Base-by-base conservation (phyloP, 2,888 invertebrate genomes). In the Volucella inflata region DNA sequence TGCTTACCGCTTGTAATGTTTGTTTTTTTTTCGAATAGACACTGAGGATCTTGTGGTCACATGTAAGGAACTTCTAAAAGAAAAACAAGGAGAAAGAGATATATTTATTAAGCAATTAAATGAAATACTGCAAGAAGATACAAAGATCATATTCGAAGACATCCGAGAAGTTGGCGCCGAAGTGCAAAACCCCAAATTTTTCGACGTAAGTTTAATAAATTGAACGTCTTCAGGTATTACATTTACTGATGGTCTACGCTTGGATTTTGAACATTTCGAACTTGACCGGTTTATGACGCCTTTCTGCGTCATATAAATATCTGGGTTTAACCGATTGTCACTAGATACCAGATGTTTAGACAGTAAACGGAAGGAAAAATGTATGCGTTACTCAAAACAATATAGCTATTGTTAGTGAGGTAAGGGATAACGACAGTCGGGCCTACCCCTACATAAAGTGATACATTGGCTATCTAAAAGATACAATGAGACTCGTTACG, bases 121-220 rank as follows among this genome's bases (percentile, higher is more conserved):
- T 80, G 94, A 94, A 57, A 95, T 95, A 87, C 94, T 98, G 87
- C 96, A 96, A 87, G 96, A 95, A 87, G 97, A 98, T 89, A 96
- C 97, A 50, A 94, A 94, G 89, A 93, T 93, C 0, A 93, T 98
- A 12, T 95, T 95, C 89, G 93, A 94, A 48, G 95, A 96, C 87
- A 95, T 97, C 84, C 95, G 95, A 74, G 94, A 93, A 64, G 94
- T 97, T 62, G 94, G 95, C 88, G 94, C 95, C 17, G 95, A 96
- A 91, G 95, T 95, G 48, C 93, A 94, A 30, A 88, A 90, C n/a
- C 88, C 89, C 0, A 90, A 89, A 87, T 88, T 90, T 2, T 88
- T 92, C 3, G 89, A 90, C 83, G 91, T 91, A 79, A 88, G 89
- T 88, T 16, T 38, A 12, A 10, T 14, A 4, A 16, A 2, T 55